Conservation (phyloP, 2,888 invertebrate genomes). For the Abrostola tripartita region DNA sequence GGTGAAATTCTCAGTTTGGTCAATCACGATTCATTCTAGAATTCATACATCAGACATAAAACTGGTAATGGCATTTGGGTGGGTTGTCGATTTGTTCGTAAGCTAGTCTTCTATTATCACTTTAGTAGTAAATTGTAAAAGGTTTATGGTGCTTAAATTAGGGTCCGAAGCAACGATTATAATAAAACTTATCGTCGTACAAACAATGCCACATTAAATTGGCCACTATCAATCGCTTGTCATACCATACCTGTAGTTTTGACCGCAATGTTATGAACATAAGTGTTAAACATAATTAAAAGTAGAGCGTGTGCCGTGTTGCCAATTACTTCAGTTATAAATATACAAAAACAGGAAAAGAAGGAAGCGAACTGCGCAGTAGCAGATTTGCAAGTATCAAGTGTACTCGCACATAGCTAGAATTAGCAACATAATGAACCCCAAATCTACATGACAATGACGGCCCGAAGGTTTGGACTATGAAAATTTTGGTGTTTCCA, state of each 20-base stretch:
- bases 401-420: slow-evolving; percentile 17
- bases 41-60: too few relatives aligned
- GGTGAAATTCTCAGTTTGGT: too few relatives aligned
- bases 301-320: not conserved
- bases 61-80: too few relatives aligned
- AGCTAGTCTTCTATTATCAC: too few relatives aligned
- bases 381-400: slow-evolving; percentile 22
- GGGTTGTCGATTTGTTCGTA: too few relatives aligned
- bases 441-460: slow-evolving; percentile 83
- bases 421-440: slow-evolving; percentile 55
- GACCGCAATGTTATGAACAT: not conserved
- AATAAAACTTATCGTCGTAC: too few relatives aligned
- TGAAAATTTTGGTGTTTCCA: slow-evolving; percentile 86
- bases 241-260: slow-evolving; percentile 18
- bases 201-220: too few relatives aligned
- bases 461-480: slow-evolving; percentile 73
- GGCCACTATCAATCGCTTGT: not conserved
- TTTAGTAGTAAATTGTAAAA: too few relatives aligned
- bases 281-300: too few relatives aligned
- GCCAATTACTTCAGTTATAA: not conserved
- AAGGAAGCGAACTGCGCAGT: slow-evolving; percentile 1
- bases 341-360: slow-evolving; percentile 22
- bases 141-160: too few relatives aligned
- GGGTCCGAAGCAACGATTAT: too few relatives aligned
- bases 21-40: too few relatives aligned